A percentile compares a stretch with the other conserved stretches of the same genome.
phyloP scores from a whole-genome alignment of 2,888 invertebrate genomes.

The Diaphora mendica region DNA sequence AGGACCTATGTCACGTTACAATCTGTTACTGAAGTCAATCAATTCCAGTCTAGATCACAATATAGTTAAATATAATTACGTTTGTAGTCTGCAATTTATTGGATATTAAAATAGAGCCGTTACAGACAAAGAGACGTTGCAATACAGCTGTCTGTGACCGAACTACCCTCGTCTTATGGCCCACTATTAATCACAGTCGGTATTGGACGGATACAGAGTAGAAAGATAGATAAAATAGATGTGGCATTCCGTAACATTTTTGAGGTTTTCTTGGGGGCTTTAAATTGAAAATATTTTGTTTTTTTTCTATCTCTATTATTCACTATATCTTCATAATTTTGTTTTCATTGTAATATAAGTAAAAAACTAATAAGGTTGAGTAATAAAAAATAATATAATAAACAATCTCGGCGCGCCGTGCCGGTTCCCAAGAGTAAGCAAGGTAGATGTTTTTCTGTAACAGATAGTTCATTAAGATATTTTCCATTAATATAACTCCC shows the following conservation, averaged over 20 bases:
- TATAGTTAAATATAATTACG: neutral
- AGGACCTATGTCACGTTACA: neutral
- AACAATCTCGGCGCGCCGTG: no score
- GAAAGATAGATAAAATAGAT: constrained; percentile 27
- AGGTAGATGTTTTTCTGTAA: no score
- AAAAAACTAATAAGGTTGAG: neutral
- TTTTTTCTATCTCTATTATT: no score
- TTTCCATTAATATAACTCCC: no score
- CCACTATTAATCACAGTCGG: constrained; percentile 69
- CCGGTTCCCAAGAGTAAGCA: no score
- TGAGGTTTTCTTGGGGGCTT: neutral
- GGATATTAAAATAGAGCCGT: constrained; percentile 35
- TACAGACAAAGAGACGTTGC: constrained; percentile 56
- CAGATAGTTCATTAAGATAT: no score
- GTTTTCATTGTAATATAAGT: neutral
- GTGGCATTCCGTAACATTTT: constrained; percentile 21
- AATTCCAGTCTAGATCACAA: neutral
- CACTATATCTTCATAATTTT: neutral
- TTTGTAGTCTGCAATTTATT: constrained; percentile 20
- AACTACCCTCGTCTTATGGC: constrained; percentile 67
- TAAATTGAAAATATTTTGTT: neutral
- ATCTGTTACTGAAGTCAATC: neutral
- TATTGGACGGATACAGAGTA: constrained; percentile 51
- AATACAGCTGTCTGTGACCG: constrained; percentile 63
- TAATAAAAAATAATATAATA: neutral